A percentile compares a stretch with the other conserved stretches of the same genome.
phyloP scores from a whole-genome alignment of 2,797 vertebrate genomes.

The Xenopus petersii region DNA sequence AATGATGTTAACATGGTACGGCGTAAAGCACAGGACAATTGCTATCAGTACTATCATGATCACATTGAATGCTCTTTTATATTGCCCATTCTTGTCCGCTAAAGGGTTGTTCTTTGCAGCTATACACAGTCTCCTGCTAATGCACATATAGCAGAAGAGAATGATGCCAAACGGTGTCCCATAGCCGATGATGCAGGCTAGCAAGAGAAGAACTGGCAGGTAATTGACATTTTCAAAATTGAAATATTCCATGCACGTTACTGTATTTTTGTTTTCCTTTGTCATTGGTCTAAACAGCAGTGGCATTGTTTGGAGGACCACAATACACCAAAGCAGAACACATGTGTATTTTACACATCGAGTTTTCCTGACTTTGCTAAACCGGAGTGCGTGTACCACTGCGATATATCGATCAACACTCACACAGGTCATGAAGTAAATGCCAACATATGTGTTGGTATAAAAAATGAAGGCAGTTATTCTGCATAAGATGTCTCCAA shows the following conservation, averaged over 20 bases:
- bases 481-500: slow-evolving; percentile 75
- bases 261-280: slow-evolving; percentile 49
- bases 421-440: slow-evolving; percentile 83
- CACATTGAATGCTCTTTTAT: slow-evolving; percentile 69
- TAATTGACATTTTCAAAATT: slow-evolving; percentile 60
- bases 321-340: slow-evolving; percentile 69
- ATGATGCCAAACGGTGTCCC: slow-evolving; percentile 72
- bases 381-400: slow-evolving; percentile 70
- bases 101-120: slow-evolving; percentile 65
- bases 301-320: slow-evolving; percentile 65
- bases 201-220: slow-evolving; percentile 52
- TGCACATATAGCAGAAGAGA: slow-evolving; percentile 70
- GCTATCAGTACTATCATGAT: slow-evolving; percentile 65
- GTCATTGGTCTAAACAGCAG: slow-evolving; percentile 70
- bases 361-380: slow-evolving; percentile 60
- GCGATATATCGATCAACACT: slow-evolving; percentile 80
- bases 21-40: slow-evolving; percentile 74
- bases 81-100: slow-evolving; percentile 59
- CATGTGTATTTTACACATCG: slow-evolving; percentile 65
- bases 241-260: slow-evolving; percentile 80
- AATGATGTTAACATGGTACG: slow-evolving; percentile 77
- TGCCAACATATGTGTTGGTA: slow-evolving; percentile 77
- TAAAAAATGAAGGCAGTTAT: slow-evolving; percentile 73
- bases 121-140: slow-evolving; percentile 73
- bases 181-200: slow-evolving; percentile 70